Conservation (phyloP, 1,140 invertebrate species). For the Drosophila burlai region DNA sequence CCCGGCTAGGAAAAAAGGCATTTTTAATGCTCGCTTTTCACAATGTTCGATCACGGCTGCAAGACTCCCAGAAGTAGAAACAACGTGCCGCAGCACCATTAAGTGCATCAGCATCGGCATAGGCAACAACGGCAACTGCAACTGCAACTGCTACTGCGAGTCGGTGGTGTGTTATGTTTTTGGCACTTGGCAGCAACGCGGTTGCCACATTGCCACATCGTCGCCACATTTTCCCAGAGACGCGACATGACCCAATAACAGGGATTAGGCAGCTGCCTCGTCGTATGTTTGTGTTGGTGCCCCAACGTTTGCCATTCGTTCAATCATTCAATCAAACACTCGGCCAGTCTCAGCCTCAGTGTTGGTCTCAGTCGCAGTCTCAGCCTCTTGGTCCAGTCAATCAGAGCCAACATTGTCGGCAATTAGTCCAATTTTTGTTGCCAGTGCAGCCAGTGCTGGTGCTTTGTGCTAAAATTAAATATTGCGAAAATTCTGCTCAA, state of each 20-base stretch:
- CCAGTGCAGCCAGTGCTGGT: slow-evolving; percentile 21
- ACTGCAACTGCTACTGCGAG: slow-evolving; percentile 1
- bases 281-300: slow-evolving; percentile 41
- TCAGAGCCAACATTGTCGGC: slow-evolving; percentile 72
- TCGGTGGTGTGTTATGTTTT: slow-evolving; percentile 76
- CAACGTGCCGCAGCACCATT: slow-evolving; percentile 67
- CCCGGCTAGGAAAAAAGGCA: slow-evolving; percentile 37
- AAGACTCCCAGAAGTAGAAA: slow-evolving; percentile 45
- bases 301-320: slow-evolving; percentile 68
- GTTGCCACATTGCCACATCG: slow-evolving; percentile 74
- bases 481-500: slow-evolving; percentile 81
- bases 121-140: slow-evolving; percentile 9
- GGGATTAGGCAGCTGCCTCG: slow-evolving; percentile 70
- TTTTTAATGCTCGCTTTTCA: slow-evolving; percentile 76
- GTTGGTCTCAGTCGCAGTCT: slow-evolving; percentile 27
- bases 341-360: slow-evolving; percentile 19
- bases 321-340: slow-evolving; percentile 79
- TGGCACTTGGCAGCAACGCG: slow-evolving; percentile 72
- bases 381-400: slow-evolving; percentile 66
- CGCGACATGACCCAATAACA: slow-evolving; percentile 78
- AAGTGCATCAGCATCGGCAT: slow-evolving; percentile 65
- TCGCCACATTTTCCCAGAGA: slow-evolving; percentile 82
- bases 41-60: slow-evolving; percentile 73
- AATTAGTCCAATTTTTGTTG: slow-evolving; percentile 81
- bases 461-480: slow-evolving; percentile 78